Conservation (phyloP, 2,888 invertebrate genomes). For the Andrena haemorrhoa region DNA sequence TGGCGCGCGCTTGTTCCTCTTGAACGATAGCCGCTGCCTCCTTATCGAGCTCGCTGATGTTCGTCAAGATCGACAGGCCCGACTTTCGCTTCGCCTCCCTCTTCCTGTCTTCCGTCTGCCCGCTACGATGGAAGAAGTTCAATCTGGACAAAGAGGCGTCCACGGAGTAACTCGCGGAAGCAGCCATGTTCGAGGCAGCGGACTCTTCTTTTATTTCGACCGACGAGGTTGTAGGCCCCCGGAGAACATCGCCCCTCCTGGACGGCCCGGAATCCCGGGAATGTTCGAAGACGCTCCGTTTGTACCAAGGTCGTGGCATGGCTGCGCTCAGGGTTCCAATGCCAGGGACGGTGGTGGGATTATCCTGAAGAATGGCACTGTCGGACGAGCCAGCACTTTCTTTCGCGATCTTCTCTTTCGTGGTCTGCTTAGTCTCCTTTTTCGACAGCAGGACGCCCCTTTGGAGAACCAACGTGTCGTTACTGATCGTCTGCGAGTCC, state of each 20-base stretch:
- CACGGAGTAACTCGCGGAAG: slow-evolving; percentile 75
- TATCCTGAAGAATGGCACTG: slow-evolving; percentile 36
- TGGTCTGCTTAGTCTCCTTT: slow-evolving; percentile 56
- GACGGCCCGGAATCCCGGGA: slow-evolving; percentile 74
- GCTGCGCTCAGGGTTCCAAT: slow-evolving; percentile 69
- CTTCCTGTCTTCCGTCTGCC: slow-evolving; percentile 75
- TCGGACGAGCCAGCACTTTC: slow-evolving; percentile 26
- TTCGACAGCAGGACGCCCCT: slow-evolving; percentile 79
- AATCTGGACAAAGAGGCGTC: slow-evolving; percentile 85
- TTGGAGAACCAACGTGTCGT: slow-evolving; percentile 81
- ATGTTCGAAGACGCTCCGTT: slow-evolving; percentile 86
- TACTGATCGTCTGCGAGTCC: slow-evolving; percentile 75
- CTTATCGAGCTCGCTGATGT: slow-evolving; percentile 92
- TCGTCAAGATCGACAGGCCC: slow-evolving; percentile 88
- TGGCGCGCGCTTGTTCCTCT: slow-evolving; percentile 84
- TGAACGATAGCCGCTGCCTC: slow-evolving; percentile 92
- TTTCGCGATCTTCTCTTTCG: slow-evolving; percentile 43
- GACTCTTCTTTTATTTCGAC: slow-evolving; percentile 68
- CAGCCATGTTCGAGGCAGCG: slow-evolving; percentile 76
- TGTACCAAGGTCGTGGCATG: slow-evolving; percentile 89
- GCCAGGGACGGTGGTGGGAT: slow-evolving; percentile 27
- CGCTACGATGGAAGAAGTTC: slow-evolving; percentile 81
- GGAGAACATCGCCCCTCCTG: slow-evolving; percentile 73
- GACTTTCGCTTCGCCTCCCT: slow-evolving; percentile 86
- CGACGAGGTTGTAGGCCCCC: slow-evolving; percentile 61